Evolutionary conservation across 2,113 vertebrate genomes (phyloP).

Genomic region (Loxodonta africana): DNA sequence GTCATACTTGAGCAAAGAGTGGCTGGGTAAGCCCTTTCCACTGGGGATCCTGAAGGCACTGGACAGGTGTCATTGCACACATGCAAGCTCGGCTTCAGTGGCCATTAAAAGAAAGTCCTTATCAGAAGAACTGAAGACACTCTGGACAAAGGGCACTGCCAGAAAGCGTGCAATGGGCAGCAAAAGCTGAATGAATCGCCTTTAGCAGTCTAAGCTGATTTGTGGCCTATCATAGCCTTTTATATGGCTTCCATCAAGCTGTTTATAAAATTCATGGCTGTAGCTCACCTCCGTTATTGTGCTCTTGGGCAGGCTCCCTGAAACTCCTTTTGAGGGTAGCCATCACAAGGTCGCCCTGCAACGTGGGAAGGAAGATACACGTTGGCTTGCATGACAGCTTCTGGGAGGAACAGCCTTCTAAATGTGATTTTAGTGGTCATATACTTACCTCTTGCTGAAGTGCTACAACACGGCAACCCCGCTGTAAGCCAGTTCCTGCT

Average conservation of each 20-base stretch:
- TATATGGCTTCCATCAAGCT: conserved; percentile 81
- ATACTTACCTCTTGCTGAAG: background rate
- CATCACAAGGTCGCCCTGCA: background rate
- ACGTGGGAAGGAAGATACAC: background rate
- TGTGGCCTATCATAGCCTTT: conserved; percentile 79
- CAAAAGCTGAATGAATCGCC: conserved; percentile 66
- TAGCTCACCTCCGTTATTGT: conserved; percentile 74
- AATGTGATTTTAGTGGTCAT: background rate
- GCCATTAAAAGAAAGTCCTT: background rate
- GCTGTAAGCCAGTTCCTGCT: background rate
- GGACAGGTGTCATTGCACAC: background rate
- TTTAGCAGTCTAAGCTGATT: conserved; percentile 68
- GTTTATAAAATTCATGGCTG: conserved; percentile 82
- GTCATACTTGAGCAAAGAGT: too few species aligned
- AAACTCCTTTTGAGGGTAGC: background rate
- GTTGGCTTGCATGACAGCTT: background rate
- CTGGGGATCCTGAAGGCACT: background rate
- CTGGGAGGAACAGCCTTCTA: background rate
- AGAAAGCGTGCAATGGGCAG: conserved; percentile 75
- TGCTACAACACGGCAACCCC: background rate
- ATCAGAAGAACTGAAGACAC: background rate
- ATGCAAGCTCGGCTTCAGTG: background rate
- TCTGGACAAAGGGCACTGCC: conserved; percentile 43
- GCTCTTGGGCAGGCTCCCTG: conserved; percentile 82
- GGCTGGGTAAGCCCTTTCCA: accelerated